These are phyloP conservation scores for Lacanobia wlatinum DNA, from an alignment of 2,888 invertebrate genomes.

Conservation along the genomic window DNA sequence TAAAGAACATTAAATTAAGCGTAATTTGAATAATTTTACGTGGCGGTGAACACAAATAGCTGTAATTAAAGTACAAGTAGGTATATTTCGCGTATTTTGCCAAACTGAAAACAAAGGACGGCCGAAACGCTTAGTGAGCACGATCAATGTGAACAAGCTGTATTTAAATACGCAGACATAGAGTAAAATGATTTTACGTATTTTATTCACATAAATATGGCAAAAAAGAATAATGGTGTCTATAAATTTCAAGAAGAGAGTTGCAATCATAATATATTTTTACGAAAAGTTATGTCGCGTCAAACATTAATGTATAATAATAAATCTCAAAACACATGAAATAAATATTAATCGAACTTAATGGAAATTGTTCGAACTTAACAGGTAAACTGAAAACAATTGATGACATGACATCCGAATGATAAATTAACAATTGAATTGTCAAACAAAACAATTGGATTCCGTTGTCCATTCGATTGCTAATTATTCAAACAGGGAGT, in stretches of 20 bases:
- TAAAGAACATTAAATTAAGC: conserved; percentile 85
- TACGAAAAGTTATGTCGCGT: conserved; percentile 19
- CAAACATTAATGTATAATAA: conserved; percentile 20
- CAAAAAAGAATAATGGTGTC: conserved; percentile 29
- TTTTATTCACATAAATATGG: conserved; percentile 17
- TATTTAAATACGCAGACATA: conserved; percentile 33
- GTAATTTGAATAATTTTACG: conserved; percentile 88
- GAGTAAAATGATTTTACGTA: conserved; percentile 29
- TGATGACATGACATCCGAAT: conserved; percentile 74
- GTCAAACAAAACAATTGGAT: conserved; percentile 82
- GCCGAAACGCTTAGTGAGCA: conserved; percentile 66
- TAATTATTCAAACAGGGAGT: conserved; percentile 81
- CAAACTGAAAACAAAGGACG: conserved; percentile 72
- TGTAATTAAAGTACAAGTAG: conserved; percentile 81
- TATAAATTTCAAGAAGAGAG: conserved; percentile 31
- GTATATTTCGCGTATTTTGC: conserved; percentile 76
- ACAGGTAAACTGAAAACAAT: conserved; percentile 73
- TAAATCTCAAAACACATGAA: conserved; percentile 49
- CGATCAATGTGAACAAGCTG: conserved; percentile 63
- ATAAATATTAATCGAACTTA: conserved; percentile 70
- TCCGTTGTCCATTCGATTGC: conserved; percentile 74
- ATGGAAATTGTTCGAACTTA: conserved; percentile 70
- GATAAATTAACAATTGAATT: conserved; percentile 83
- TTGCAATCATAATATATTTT: conserved; percentile 31
- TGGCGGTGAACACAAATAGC: conserved; percentile 86